Evolutionary conservation across 1,140 invertebrate genomes (phyloP).

Genomic region (Drosophila punjabiensis): DNA sequence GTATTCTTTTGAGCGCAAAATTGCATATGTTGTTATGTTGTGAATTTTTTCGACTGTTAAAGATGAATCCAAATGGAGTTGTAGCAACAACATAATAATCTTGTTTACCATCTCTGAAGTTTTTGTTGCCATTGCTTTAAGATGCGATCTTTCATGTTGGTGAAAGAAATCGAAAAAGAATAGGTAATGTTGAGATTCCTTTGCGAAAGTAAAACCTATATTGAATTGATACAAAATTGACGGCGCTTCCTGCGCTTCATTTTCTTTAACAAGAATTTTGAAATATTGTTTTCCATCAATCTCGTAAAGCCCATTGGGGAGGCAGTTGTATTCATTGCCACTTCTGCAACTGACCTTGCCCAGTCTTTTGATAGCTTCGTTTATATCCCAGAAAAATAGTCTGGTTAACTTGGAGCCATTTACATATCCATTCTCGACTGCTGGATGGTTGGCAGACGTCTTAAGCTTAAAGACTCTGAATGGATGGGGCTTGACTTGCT

Average conservation of each 20-base stretch:
- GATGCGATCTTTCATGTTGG: not conserved
- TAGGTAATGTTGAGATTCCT: not conserved
- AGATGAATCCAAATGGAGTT: not conserved
- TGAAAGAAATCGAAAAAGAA: not conserved
- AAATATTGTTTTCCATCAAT: not conserved
- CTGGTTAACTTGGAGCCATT: not conserved
- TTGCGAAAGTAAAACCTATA: not conserved
- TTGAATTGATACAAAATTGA: not conserved
- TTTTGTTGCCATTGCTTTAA: no score
- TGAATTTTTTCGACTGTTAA: not conserved
- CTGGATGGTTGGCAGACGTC: slow-evolving; percentile 5
- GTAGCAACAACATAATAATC: not conserved
- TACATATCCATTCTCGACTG: slow-evolving; percentile 3
- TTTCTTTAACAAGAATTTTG: not conserved
- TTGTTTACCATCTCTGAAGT: not conserved
- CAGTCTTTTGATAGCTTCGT: not conserved
- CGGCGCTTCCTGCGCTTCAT: not conserved
- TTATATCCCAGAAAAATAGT: slow-evolving; percentile 3
- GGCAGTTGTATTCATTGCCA: slow-evolving; percentile 3
- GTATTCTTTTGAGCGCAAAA: not conserved
- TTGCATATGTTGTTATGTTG: not conserved
- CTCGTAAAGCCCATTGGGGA: no score
- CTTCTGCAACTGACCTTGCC: slow-evolving; percentile 3
- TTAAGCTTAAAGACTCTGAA: not conserved
- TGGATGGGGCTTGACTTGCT: not conserved